Evolutionary conservation across 2,797 vertebrate species (phyloP).

Genomic region (Geotrypetes seraphini): DNA sequence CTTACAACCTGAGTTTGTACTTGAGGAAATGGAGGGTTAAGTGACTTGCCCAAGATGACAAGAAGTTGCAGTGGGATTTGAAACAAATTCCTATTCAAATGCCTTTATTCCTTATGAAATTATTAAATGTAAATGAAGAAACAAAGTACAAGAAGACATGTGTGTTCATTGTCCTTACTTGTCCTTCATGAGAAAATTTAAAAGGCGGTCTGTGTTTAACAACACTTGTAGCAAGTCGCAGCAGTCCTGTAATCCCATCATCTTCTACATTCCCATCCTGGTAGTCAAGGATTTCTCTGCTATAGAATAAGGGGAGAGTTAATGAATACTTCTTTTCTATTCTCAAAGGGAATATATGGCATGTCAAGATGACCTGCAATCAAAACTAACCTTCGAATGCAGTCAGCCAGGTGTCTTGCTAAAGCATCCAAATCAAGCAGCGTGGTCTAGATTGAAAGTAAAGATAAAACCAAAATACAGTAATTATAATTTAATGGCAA

Average conservation of each 20-base stretch:
- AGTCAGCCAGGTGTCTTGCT: conserved; percentile 91
- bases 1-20: too few relatives aligned
- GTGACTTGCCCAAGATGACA: too few relatives aligned
- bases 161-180: conserved; percentile 39
- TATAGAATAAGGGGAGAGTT: conserved; percentile 38
- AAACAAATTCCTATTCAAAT: too few relatives aligned
- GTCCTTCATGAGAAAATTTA: conserved; percentile 92
- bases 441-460: conserved; percentile 70
- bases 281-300: conserved; percentile 94
- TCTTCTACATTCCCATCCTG: conserved; percentile 90
- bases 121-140: too few relatives aligned
- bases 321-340: too few relatives aligned
- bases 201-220: conserved; percentile 96
- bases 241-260: conserved; percentile 86
- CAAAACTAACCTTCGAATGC: conserved; percentile 80
- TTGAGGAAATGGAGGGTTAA: too few relatives aligned
- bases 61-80: too few relatives aligned
- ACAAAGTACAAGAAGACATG: too few relatives aligned
- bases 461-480: conserved; percentile 11
- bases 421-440: conserved; percentile 92
- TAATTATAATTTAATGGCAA: neutral
- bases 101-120: too few relatives aligned
- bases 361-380: too few relatives aligned
- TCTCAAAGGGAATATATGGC: too few relatives aligned
- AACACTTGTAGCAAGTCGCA: conserved; percentile 87